A percentile compares a stretch with the other conserved stretches of the same genome.
These are phyloP conservation scores for Catharus fuscescens DNA, from an alignment of 2,113 vertebrate species.

Conservation along the genomic window DNA sequence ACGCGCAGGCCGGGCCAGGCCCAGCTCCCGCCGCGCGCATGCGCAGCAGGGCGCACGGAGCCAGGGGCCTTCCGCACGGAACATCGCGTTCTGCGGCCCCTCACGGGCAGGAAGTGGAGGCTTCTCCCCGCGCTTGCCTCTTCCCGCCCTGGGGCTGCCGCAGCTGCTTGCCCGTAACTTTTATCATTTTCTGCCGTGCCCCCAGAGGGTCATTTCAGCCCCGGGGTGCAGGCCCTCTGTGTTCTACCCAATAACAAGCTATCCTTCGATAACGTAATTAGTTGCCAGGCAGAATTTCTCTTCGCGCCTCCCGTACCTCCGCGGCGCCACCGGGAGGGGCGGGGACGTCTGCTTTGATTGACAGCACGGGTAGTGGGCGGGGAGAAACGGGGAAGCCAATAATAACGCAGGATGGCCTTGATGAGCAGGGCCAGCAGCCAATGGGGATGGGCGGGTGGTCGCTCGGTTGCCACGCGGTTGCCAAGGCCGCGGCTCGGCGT, in stretches of 20 bases:
- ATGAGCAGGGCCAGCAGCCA: background rate
- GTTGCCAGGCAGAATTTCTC: background rate
- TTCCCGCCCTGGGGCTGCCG: background rate
- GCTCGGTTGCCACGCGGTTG: background rate
- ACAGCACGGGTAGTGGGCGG: rapidly evolving
- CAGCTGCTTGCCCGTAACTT: background rate
- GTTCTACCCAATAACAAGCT: conserved; percentile 54
- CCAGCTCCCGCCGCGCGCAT: rapidly evolving
- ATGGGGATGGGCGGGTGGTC: rapidly evolving
- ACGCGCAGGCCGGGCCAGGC: rapidly evolving
- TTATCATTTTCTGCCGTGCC: background rate
- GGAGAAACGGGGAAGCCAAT: background rate
- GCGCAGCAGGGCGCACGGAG: background rate
- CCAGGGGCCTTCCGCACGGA: background rate
- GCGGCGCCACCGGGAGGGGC: rapidly evolving
- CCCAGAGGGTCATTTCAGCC: background rate
- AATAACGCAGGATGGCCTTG: rapidly evolving
- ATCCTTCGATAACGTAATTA: rapidly evolving
- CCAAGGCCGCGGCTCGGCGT: background rate
- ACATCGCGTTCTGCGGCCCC: no score
- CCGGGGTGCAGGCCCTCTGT: background rate
- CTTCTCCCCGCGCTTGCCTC: no score
- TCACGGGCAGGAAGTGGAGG: rapidly evolving
- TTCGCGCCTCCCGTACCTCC: rapidly evolving
- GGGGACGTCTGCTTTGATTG: background rate